phyloP scores from a whole-genome alignment of 2,113 vertebrate species.

The Phalacrocorax brasilianus region DNA sequence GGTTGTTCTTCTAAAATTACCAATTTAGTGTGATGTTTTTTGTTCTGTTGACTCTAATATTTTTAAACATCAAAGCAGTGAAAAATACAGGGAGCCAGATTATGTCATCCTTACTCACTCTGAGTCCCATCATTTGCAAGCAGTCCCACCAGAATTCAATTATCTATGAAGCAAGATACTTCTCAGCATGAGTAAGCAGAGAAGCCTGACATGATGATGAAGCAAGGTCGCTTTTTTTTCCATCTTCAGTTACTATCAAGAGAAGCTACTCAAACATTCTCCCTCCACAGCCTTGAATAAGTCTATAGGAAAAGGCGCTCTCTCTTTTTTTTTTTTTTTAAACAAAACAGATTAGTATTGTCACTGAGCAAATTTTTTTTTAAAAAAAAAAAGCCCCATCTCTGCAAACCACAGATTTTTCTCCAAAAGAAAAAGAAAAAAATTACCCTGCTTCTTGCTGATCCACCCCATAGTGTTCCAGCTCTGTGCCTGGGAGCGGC shows the following conservation, averaged over 20 bases:
- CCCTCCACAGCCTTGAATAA: background rate
- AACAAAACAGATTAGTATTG: background rate
- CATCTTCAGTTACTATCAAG: conserved; percentile 37
- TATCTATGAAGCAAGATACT: background rate
- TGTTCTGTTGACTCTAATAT: conserved; percentile 1
- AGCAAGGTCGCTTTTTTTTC: conserved; percentile 59
- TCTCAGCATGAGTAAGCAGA: background rate
- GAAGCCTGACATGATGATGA: conserved; percentile 14
- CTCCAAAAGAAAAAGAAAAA: background rate
- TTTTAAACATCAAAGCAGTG: conserved; percentile 51
- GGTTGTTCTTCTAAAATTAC: conserved; percentile 60
- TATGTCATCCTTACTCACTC: conserved; percentile 9
- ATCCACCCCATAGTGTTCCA: conserved; percentile 90
- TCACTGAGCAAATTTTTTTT: background rate
- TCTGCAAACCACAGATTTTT: background rate
- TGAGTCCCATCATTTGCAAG: background rate
- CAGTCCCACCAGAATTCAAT: background rate
- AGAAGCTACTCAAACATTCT: background rate
- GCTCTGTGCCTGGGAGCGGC: conserved; percentile 93
- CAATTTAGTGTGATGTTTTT: background rate
- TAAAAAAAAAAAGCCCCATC: background rate
- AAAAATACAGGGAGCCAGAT: background rate
- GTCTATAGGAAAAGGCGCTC: background rate
- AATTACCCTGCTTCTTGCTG: conserved; percentile 91
- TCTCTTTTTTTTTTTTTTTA: background rate